Evolutionary conservation across 2,888 invertebrate genomes (phyloP).

Genomic region (Osmoderma eremita): DNA sequence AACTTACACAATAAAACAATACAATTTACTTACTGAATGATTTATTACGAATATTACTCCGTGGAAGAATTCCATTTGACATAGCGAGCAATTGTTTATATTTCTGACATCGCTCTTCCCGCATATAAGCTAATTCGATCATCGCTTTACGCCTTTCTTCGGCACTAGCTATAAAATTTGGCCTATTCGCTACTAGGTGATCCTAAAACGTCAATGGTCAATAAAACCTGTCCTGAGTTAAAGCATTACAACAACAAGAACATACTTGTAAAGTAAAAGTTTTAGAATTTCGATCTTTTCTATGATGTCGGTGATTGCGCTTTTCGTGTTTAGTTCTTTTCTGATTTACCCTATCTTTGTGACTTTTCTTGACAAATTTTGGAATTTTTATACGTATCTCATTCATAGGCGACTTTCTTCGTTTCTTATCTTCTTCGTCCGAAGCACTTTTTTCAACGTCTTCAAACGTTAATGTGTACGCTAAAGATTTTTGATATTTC

Average conservation of each 20-base stretch:
- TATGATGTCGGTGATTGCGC: conserved; percentile 29
- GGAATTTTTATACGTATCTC: conserved; percentile 16
- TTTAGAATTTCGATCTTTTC: conserved; percentile 33
- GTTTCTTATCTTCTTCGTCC: conserved; percentile 1
- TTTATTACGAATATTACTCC: conserved; percentile 41
- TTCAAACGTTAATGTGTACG: conserved; percentile 47
- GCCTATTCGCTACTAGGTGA: conserved; percentile 75
- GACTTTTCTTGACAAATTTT: conserved; percentile 24
- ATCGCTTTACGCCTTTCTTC: conserved; percentile 67
- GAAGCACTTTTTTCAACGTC: conserved; percentile 51
- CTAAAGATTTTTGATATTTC: conserved; percentile 44
- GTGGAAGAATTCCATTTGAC: conserved; percentile 54
- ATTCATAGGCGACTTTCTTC: background rate
- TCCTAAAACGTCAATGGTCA: conserved; percentile 70
- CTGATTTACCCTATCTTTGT: conserved; percentile 43
- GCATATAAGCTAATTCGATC: conserved; percentile 63
- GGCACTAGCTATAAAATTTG: conserved; percentile 73
- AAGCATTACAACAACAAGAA: conserved; percentile 41
- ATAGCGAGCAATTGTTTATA: conserved; percentile 62
- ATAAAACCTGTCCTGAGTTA: conserved; percentile 25
- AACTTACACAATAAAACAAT: conserved; percentile 13
- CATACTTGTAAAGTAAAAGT: conserved; percentile 51
- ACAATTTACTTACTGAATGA: conserved; percentile 37
- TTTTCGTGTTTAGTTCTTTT: conserved; percentile 42
- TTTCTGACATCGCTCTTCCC: conserved; percentile 63